A percentile compares a stretch with the other conserved stretches of the same genome.
These are phyloP conservation scores for Corythucha ciliata DNA, from an alignment of 2,888 invertebrate species.

Conservation along the genomic window DNA sequence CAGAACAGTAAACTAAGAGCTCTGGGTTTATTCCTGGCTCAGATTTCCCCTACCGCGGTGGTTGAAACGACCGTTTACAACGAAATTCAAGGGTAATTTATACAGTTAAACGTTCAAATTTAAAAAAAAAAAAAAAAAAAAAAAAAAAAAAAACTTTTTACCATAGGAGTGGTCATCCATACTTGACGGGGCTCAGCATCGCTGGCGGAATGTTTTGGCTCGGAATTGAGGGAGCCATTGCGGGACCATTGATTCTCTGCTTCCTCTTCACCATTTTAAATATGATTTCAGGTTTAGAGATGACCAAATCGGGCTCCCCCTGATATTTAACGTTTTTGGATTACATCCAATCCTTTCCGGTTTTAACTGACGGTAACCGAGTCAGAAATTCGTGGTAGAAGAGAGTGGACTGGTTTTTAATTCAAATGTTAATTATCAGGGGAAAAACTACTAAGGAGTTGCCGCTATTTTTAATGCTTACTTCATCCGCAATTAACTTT, in stretches of 20 bases:
- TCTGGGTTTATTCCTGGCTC: conserved; percentile 66
- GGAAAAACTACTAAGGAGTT: no score
- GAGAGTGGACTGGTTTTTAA: no score
- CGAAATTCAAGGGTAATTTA: conserved; percentile 96
- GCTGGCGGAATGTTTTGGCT: conserved; percentile 97
- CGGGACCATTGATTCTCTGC: conserved; percentile 90
- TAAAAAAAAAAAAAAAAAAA: no score
- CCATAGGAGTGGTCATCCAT: conserved; percentile 75
- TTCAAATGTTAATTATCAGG: no score
- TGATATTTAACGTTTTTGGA: no score
- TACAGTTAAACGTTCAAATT: background rate
- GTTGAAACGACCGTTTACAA: conserved; percentile 94
- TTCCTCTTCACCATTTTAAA: conserved; percentile 88
- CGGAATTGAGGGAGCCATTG: conserved; percentile 92
- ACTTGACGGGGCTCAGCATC: conserved; percentile 91
- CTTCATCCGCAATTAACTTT: no score
- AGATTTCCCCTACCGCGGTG: conserved; percentile 82
- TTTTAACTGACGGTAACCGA: no score
- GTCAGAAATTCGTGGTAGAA: no score
- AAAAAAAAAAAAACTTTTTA: conserved; percentile 28
- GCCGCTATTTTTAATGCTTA: no score
- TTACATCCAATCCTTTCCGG: no score
- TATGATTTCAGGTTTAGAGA: conserved; percentile 57
- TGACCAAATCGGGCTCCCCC: no score
- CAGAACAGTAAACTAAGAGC: conserved; percentile 78